These are phyloP conservation scores for Rhopilema esculentum DNA, from an alignment of 30 jellyfish, hydroid and myxozoan species.

Conservation along the genomic window DNA sequence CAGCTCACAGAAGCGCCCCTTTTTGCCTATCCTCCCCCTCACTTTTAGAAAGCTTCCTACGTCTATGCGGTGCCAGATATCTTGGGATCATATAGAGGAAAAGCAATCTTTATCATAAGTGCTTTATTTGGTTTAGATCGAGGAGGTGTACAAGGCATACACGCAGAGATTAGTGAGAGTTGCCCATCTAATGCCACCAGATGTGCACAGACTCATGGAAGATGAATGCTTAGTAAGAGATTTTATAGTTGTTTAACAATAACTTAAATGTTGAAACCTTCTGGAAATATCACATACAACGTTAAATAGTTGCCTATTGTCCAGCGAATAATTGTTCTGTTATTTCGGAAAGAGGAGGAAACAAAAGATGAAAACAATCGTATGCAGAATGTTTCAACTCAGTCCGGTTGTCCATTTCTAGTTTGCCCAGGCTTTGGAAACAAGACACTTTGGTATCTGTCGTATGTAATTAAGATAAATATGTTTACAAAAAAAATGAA, in stretches of 20 bases:
- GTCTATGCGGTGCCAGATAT: too few relatives aligned
- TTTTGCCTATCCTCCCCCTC: not conserved
- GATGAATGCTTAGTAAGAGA: slow-evolving; percentile 72
- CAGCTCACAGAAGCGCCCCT: not conserved
- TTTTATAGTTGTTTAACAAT: not conserved
- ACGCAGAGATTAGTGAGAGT: slow-evolving; percentile 57
- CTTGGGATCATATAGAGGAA: too few relatives aligned
- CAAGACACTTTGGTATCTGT: too few relatives aligned
- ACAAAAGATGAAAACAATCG: not conserved
- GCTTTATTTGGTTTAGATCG: slow-evolving; percentile 33
- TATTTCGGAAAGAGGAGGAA: not conserved
- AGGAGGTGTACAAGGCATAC: slow-evolving; percentile 56
- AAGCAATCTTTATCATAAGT: too few relatives aligned
- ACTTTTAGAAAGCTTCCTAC: too few relatives aligned
- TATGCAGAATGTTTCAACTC: not conserved
- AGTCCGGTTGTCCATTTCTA: too few relatives aligned
- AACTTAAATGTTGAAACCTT: not conserved
- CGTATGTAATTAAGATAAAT: too few relatives aligned
- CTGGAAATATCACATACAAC: too few relatives aligned
- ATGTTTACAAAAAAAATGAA: too few relatives aligned
- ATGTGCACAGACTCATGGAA: slow-evolving; percentile 83
- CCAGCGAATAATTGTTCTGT: too few relatives aligned
- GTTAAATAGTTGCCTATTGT: too few relatives aligned
- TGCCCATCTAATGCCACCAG: slow-evolving; percentile 91
- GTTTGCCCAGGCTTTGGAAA: too few relatives aligned